These are phyloP conservation scores for Zaprionus vittiger DNA, from an alignment of 1,140 invertebrate genomes.

Conservation along the genomic window DNA sequence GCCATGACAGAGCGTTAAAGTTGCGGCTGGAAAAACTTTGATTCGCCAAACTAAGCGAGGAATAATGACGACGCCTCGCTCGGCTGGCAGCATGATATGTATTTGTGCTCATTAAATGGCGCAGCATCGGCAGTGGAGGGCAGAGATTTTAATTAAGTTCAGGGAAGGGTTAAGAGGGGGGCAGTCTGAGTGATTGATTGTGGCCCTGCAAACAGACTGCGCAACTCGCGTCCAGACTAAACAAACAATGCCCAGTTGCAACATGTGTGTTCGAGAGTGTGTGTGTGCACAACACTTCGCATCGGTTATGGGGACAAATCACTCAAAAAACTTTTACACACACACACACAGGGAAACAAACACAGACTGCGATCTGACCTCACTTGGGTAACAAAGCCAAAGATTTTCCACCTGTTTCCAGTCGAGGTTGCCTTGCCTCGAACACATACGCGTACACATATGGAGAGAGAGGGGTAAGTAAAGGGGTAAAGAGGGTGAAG, in stretches of 20 bases:
- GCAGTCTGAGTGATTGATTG: constrained; percentile 35
- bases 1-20: constrained; percentile 36
- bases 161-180: not conserved
- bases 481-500: not conserved
- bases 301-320: constrained; percentile 18
- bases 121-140: not conserved
- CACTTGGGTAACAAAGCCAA: not conserved
- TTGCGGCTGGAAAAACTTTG: constrained; percentile 32
- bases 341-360: not conserved
- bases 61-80: constrained; percentile 32
- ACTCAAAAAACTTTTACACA: constrained; percentile 26
- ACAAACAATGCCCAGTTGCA: not conserved
- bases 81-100: constrained; percentile 1
- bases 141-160: constrained; percentile 44
- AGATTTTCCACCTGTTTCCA: constrained; percentile 4
- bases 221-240: not conserved
- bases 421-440: not conserved
- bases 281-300: not conserved
- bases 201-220: not conserved
- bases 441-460: not conserved
- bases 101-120: constrained; percentile 23
- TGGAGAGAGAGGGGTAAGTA: not conserved
- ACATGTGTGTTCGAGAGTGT: not conserved
- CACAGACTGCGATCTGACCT: not conserved
- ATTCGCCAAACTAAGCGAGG: constrained; percentile 21